phyloP scores from a whole-genome alignment of 53 echinoderm and acorn worm genomes.

The Zoroaster sp. region DNA sequence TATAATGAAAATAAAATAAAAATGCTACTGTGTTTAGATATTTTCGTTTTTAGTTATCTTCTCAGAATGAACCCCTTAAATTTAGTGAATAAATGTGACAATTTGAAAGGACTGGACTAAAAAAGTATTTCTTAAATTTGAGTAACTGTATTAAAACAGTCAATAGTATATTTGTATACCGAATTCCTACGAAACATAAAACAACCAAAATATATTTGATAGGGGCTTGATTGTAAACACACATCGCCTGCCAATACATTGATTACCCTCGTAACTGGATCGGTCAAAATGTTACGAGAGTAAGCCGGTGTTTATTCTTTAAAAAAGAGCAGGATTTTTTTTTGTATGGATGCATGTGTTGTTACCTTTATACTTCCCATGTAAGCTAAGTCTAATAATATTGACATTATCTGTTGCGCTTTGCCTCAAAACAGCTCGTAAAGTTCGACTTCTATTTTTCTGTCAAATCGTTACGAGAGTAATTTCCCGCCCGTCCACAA shows the following conservation, averaged over 20 bases:
- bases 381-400: not conserved
- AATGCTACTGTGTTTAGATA: too few species aligned
- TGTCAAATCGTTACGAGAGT: not conserved
- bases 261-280: constrained; percentile 13
- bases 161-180: not conserved
- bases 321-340: not conserved
- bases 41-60: too few species aligned
- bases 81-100: not conserved
- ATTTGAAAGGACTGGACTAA: not conserved
- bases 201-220: not conserved
- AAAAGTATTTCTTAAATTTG: not conserved
- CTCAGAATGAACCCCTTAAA: not conserved
- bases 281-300: constrained; percentile 23
- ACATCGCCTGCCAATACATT: not conserved
- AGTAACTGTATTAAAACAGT: not conserved
- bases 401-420: not conserved
- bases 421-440: not conserved
- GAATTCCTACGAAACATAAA: not conserved
- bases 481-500: not conserved
- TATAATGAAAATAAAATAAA: too few species aligned
- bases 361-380: not conserved
- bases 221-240: not conserved
- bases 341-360: not conserved
- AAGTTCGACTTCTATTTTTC: not conserved
- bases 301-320: not conserved